Base-by-base conservation (phyloP, 37 sponge, comb jelly and placozoan genomes). In the Diacarnus erythraeanus region DNA sequence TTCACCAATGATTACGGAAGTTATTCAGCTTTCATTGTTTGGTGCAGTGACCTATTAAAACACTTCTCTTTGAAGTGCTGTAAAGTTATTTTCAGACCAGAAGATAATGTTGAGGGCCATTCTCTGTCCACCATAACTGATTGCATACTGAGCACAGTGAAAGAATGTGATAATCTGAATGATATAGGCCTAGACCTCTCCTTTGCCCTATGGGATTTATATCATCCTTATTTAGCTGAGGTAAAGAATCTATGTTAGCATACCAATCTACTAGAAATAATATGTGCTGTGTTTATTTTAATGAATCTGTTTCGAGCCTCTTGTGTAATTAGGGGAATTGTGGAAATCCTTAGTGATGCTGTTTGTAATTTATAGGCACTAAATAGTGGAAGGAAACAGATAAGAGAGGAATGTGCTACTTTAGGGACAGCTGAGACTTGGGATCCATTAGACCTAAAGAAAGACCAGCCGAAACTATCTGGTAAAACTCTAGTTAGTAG, bases 21-120 rank as follows among this genome's bases (percentile, higher is more conserved):
- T 57, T 91, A 87, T 79, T 93, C 91, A 6, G 75, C 99, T 1
- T 98, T 96, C 75, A 90, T 95, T 39, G 86, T 91, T 33, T 98
- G 99, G 99, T 90, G 88, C 30, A 82, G 77, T 68, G 64, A 77
- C 6, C 87, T 94, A 57, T 80, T 97, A 27, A n/a, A 69, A 22
- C 56, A 54, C 38, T 97, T 93, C 44, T 56, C 73, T 23, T 69
- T 84, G 71, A 71, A 78, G 69, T 72, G 44, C 17, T 21, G 57
- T 29, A 30, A 43, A 1, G 40, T 60, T 23, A 84, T 87, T 12
- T 91, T 91, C 43, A 33, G 71, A n/a, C 75, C 79, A 6, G 81
- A 83, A 27, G 74, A 75, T 26, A 51, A 33, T 3, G 26, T 25
- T 9, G 18, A 10, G 23, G 17, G 2, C 8, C 35, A 44, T 3